Evolutionary conservation across 2,113 vertebrate genomes (phyloP).

Genomic region (Tragelaphus buxtoni): DNA sequence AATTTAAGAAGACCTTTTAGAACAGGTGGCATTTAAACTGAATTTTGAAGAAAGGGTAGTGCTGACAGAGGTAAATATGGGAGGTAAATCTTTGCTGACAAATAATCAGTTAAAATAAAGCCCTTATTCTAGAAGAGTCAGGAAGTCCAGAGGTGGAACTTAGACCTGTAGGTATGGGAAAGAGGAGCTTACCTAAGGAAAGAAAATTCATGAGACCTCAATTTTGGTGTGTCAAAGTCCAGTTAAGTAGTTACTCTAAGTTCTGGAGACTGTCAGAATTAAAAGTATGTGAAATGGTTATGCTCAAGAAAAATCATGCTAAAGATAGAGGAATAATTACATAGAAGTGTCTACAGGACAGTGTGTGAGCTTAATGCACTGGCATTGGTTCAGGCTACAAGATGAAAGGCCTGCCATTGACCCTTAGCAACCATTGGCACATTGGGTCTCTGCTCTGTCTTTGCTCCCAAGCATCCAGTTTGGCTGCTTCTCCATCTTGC

Average conservation of each 20-base stretch:
- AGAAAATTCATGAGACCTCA: background rate
- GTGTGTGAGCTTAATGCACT: background rate
- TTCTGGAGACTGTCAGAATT: background rate
- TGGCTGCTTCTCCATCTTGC: background rate
- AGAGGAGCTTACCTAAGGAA: background rate
- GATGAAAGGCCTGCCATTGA: background rate
- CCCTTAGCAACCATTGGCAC: no score
- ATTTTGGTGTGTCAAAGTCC: background rate
- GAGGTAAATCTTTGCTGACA: background rate
- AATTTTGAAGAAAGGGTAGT: background rate
- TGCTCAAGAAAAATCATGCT: background rate
- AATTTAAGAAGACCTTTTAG: background rate
- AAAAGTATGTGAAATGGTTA: background rate
- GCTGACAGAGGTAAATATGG: background rate
- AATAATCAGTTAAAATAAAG: background rate
- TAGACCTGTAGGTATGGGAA: background rate
- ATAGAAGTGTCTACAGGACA: background rate
- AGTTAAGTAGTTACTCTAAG: background rate
- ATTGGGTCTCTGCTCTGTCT: background rate
- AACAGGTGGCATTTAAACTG: background rate
- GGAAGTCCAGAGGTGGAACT: background rate
- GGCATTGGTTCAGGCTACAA: background rate
- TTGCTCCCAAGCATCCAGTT: background rate
- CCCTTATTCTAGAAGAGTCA: background rate
- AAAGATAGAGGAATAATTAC: background rate